Evolutionary conservation across 2,113 vertebrate genomes (phyloP).

Genomic region (Dipodomys spectabilis): DNA sequence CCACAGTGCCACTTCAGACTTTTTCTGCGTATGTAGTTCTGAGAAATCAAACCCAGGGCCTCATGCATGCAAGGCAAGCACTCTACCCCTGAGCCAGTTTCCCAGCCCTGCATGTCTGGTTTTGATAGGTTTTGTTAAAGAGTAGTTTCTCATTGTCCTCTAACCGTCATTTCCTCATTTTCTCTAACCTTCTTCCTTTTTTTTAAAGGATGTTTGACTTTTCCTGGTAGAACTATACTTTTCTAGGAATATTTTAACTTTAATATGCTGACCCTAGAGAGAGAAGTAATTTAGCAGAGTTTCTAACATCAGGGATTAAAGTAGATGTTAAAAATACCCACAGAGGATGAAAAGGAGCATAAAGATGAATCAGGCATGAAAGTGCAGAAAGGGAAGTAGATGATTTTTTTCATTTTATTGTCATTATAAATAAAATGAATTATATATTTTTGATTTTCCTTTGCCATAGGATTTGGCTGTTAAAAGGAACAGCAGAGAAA

Average conservation of each 20-base stretch:
- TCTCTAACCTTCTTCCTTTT: accelerated
- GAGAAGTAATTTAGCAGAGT: constrained; percentile 43
- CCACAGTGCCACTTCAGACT: no score
- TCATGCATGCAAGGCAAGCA: no score
- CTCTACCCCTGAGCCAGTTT: no score
- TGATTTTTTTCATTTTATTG: constrained; percentile 61
- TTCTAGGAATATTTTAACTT: constrained; percentile 55
- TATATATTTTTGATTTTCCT: constrained; percentile 47
- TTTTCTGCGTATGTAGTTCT: no score
- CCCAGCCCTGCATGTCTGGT: background rate
- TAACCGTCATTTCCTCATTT: background rate
- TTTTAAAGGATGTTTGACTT: background rate
- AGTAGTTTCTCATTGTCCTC: background rate
- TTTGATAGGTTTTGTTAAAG: constrained; percentile 47
- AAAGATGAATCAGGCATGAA: constrained; percentile 44
- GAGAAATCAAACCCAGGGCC: no score
- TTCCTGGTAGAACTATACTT: constrained; percentile 41
- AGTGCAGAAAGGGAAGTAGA: constrained; percentile 62
- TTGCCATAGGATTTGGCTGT: constrained; percentile 32
- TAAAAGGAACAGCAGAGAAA: constrained; percentile 54
- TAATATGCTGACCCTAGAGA: constrained; percentile 40
- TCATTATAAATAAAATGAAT: constrained; percentile 64
- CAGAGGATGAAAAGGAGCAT: constrained; percentile 31
- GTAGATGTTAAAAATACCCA: constrained; percentile 41
- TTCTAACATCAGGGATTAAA: constrained; percentile 58